Percentiles rank a stretch among this genome's conserved stretches.
These are phyloP conservation scores for Hozukius guyotensis DNA, from an alignment of 2,797 vertebrate genomes.

Conservation along the genomic window DNA sequence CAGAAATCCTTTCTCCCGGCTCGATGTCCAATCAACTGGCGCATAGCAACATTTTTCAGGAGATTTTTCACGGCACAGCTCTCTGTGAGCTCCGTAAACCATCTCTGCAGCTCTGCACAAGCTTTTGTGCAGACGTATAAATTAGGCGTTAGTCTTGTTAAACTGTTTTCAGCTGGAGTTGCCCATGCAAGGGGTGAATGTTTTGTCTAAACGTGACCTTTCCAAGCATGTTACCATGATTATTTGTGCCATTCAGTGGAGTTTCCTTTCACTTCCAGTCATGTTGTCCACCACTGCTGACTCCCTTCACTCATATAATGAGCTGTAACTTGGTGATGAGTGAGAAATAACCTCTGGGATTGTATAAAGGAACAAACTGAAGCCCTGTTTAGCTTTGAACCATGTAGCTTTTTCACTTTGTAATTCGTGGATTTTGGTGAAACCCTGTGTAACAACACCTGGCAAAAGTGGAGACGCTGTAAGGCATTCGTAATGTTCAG, in stretches of 20 bases:
- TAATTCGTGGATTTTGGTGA: slow-evolving; percentile 36
- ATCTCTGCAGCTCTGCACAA: too few relatives aligned
- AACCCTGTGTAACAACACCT: slow-evolving; percentile 35
- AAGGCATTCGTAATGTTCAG: neutral
- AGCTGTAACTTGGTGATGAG: slow-evolving; percentile 23
- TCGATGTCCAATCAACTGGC: too few relatives aligned
- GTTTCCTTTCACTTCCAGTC: slow-evolving; percentile 5
- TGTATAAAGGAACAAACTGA: slow-evolving; percentile 16
- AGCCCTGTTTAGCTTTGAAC: neutral
- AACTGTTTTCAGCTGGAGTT: neutral
- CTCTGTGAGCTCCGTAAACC: too few relatives aligned
- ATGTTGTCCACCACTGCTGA: neutral
- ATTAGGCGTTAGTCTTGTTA: neutral
- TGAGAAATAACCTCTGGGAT: slow-evolving; percentile 16
- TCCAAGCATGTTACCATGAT: neutral
- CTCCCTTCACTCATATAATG: neutral
- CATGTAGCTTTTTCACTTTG: neutral
- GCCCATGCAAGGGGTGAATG: neutral
- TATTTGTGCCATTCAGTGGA: neutral
- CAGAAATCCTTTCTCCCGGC: too few relatives aligned
- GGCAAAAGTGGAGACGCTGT: neutral
- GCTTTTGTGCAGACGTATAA: too few relatives aligned
- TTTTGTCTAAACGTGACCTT: neutral
- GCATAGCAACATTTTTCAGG: too few relatives aligned
- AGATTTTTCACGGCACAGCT: too few relatives aligned